Percentiles rank a stretch among this genome's conserved stretches.
phyloP scores from a whole-genome alignment of 2,797 vertebrate species.

The Pipistrellus pipistrellus region DNA sequence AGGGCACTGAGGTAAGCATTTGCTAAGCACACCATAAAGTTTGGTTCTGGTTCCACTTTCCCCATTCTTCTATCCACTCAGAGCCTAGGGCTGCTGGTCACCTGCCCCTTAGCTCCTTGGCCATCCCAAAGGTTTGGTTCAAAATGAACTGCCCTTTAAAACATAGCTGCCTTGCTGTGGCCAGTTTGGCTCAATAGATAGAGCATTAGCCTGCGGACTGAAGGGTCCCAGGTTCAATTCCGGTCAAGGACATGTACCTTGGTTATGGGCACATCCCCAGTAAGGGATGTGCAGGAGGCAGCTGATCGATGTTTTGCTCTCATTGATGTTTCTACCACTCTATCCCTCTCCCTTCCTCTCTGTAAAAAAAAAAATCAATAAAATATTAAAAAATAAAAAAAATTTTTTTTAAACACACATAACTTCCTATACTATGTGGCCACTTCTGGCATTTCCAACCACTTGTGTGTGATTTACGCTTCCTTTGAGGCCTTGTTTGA shows the following conservation, averaged over 20 bases:
- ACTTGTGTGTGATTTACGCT: background rate
- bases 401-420: background rate
- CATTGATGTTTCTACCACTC: too few relatives aligned
- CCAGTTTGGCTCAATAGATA: too few relatives aligned
- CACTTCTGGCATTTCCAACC: background rate
- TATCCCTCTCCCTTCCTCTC: too few relatives aligned
- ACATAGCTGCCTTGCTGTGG: background rate
- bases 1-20: background rate
- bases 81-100: background rate
- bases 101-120: background rate
- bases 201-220: too few relatives aligned
- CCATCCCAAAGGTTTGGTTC: background rate
- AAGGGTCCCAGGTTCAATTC: too few relatives aligned
- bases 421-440: background rate
- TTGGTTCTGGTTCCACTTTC: background rate
- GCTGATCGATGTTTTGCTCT: too few relatives aligned
- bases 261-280: too few relatives aligned
- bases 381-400: too few relatives aligned
- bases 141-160: background rate
- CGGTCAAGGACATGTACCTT: too few relatives aligned
- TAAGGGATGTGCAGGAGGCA: too few relatives aligned
- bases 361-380: too few relatives aligned
- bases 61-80: background rate
- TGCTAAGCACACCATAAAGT: background rate
- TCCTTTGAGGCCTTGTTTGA: background rate